Evolutionary conservation across 2,113 vertebrate genomes (phyloP).

Genomic region (Galeopterus variegatus): DNA sequence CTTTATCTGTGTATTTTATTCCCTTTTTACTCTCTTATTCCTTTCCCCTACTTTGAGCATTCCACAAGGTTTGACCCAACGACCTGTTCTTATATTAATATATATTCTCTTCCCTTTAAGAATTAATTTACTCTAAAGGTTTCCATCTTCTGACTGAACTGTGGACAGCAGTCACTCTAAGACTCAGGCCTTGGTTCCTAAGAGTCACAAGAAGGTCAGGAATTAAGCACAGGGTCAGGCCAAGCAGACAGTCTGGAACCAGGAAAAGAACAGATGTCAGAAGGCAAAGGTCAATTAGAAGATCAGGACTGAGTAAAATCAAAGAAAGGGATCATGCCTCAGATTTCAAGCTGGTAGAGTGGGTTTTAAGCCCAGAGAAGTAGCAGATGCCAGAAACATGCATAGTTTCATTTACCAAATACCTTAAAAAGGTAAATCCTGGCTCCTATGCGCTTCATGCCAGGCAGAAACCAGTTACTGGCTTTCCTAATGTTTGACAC

Average conservation of each 20-base stretch:
- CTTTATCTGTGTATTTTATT: not conserved
- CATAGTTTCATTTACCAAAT: not conserved
- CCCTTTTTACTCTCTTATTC: conserved; percentile 10
- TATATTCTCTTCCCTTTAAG: conserved; percentile 58
- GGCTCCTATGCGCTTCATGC: not conserved
- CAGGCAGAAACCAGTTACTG: not conserved
- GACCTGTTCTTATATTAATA: conserved; percentile 63
- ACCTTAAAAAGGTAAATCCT: not conserved
- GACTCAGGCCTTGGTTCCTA: conserved; percentile 66
- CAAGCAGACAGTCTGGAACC: conserved; percentile 83
- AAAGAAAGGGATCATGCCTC: conserved; percentile 70
- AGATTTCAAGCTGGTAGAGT: conserved; percentile 57
- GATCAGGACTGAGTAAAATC: conserved; percentile 64
- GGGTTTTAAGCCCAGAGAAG: conserved; percentile 46
- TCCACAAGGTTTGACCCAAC: conserved; percentile 51
- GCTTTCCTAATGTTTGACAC: not conserved
- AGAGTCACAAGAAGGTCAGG: conserved; percentile 71
- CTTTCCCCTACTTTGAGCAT: conserved; percentile 25
- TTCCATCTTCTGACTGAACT: conserved; percentile 72
- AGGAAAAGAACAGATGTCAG: conserved; percentile 74
- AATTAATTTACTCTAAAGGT: conserved; percentile 64
- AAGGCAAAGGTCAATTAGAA: conserved; percentile 76
- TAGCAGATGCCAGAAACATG: not conserved
- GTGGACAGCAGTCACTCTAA: conserved; percentile 65
- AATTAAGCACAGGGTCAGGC: conserved; percentile 81